A percentile compares a stretch with the other conserved stretches of the same genome.
Evolutionary conservation across 2,888 invertebrate genomes (phyloP).

Genomic region (Anthophora plumipes): DNA sequence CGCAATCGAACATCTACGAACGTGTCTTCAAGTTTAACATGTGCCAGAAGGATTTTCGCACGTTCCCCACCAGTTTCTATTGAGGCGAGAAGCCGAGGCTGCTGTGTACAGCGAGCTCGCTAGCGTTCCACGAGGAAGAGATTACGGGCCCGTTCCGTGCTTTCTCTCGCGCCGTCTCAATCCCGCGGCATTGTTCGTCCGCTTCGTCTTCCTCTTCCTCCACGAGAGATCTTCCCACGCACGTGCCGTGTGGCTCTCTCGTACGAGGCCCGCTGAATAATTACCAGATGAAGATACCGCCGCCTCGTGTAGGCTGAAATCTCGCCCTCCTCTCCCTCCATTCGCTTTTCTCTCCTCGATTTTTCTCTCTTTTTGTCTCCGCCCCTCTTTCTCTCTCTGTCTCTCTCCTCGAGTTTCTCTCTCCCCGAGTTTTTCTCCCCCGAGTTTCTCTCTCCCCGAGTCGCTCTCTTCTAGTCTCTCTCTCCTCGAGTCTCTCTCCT

Average conservation of each 20-base stretch:
- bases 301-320: conserved; percentile 76
- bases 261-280: conserved; percentile 77
- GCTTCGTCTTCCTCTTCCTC: conserved; percentile 67
- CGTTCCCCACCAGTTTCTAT: conserved; percentile 37
- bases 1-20: background rate
- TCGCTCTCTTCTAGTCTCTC: no score
- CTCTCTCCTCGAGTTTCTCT: conserved; percentile 1
- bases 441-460: no score
- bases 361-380: conserved; percentile 2
- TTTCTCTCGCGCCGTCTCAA: conserved; percentile 74
- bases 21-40: background rate
- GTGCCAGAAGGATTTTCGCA: conserved; percentile 45
- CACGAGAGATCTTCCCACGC: conserved; percentile 78
- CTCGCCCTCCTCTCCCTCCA: conserved; percentile 44
- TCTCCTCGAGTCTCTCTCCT: no score
- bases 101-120: conserved; percentile 32
- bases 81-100: conserved; percentile 39
- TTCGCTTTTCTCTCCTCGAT: conserved; percentile 28
- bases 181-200: conserved; percentile 68
- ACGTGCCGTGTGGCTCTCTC: conserved; percentile 72
- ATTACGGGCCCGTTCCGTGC: conserved; percentile 66
- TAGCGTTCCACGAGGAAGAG: conserved; percentile 64
- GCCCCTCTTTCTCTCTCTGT: conserved; percentile 8
- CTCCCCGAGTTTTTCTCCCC: no score
- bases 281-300: conserved; percentile 81